These are phyloP conservation scores for Macrophya alboannulata DNA, from an alignment of 2,888 invertebrate species.

Conservation along the genomic window DNA sequence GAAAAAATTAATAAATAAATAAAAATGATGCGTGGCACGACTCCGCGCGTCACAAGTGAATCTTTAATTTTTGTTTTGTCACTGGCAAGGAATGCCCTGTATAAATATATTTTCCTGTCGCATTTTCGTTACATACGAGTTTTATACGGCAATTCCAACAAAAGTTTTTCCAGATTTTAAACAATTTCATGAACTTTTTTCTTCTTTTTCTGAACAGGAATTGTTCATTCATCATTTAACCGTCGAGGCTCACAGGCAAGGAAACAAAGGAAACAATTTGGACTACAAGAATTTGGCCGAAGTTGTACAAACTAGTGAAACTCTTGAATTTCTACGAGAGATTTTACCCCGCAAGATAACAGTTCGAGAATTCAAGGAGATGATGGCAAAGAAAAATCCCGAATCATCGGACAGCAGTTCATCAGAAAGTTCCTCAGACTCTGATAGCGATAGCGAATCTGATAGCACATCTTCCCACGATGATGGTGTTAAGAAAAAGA, in stretches of 20 bases:
- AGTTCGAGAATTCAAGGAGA: constrained; percentile 85
- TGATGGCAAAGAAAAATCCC: constrained; percentile 83
- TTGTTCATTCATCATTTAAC: constrained; percentile 87
- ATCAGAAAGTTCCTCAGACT: constrained; percentile 73
- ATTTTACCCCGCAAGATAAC: constrained; percentile 90
- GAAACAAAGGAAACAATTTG: constrained; percentile 81
- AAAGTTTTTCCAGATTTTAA: neutral
- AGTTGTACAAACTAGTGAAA: constrained; percentile 86
- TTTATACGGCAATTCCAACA: neutral
- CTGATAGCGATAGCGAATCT: constrained; percentile 76
- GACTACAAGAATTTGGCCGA: constrained; percentile 89
- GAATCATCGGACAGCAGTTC: constrained; percentile 60
- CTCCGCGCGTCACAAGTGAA: too few species aligned
- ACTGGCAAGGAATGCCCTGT: too few species aligned
- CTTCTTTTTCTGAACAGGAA: constrained; percentile 80
- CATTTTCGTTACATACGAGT: too few species aligned
- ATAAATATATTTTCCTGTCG: too few species aligned
- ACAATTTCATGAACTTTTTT: neutral
- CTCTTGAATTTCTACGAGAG: constrained; percentile 87
- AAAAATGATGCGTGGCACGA: neutral
- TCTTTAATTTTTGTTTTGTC: too few species aligned
- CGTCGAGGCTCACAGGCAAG: constrained; percentile 83
- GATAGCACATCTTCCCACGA: constrained; percentile 73
- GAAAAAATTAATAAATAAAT: neutral
- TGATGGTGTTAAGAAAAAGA: constrained; percentile 66